A percentile compares a stretch with the other conserved stretches of the same genome.
These are phyloP conservation scores for Andrena haemorrhoa DNA, from an alignment of 2,888 invertebrate species.

Conservation along the genomic window DNA sequence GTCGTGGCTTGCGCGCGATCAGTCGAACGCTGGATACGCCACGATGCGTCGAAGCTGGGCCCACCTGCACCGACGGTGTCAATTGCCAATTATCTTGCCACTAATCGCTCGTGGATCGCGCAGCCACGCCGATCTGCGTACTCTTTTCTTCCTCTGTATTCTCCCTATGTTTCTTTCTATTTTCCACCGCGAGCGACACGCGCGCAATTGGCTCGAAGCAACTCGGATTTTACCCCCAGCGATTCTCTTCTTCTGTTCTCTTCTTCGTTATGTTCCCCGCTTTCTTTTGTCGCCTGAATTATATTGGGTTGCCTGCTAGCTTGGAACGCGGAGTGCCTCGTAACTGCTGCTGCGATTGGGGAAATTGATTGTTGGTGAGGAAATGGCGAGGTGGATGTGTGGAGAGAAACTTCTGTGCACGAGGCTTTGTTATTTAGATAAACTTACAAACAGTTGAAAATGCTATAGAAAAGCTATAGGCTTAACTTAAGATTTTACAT, in stretches of 20 bases:
- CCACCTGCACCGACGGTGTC: conserved; percentile 39
- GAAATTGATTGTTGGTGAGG: neutral
- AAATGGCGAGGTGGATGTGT: neutral
- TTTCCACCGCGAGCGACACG: conserved; percentile 1
- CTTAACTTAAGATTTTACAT: too few species aligned
- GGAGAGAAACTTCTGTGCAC: neutral
- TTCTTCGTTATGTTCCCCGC: neutral
- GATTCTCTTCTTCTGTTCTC: conserved; percentile 6
- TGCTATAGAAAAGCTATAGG: too few species aligned
- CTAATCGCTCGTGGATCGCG: conserved; percentile 54
- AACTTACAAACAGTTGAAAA: too few species aligned
- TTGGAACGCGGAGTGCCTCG: neutral
- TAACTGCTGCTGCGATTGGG: neutral
- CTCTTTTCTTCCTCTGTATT: conserved; percentile 8
- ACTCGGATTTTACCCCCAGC: neutral
- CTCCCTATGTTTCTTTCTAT: conserved; percentile 1
- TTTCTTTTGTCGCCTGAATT: neutral
- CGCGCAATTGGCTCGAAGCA: conserved; percentile 10
- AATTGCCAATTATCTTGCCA: conserved; percentile 54
- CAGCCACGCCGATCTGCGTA: conserved; percentile 31
- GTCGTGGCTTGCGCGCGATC: neutral
- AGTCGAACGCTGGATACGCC: conserved; percentile 32
- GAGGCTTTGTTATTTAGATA: neutral
- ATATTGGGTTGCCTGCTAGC: neutral
- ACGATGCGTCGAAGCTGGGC: conserved; percentile 42